Evolutionary conservation across 2,888 invertebrate species (phyloP).

Genomic region (Steromphala cineraria): DNA sequence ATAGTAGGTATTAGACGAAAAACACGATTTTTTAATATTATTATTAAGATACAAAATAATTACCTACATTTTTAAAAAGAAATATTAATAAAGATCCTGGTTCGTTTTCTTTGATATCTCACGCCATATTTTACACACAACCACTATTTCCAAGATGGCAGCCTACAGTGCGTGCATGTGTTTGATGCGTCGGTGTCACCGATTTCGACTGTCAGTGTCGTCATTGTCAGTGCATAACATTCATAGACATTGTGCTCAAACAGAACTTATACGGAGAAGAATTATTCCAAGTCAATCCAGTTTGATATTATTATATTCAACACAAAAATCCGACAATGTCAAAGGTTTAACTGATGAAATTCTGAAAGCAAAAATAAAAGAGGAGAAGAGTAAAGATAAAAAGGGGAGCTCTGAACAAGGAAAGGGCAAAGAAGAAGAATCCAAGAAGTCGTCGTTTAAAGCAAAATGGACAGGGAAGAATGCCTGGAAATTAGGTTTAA

Average conservation of each 20-base stretch:
- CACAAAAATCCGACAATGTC: constrained; percentile 16
- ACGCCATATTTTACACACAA: too few relatives aligned
- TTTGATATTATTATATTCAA: constrained; percentile 25
- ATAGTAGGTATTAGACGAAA: too few relatives aligned
- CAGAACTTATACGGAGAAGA: neutral
- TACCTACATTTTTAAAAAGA: too few relatives aligned
- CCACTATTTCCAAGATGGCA: constrained; percentile 28
- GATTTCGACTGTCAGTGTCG: neutral
- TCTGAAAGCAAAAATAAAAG: constrained; percentile 20
- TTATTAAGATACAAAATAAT: too few relatives aligned
- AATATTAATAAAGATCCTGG: too few relatives aligned
- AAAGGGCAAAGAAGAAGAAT: neutral
- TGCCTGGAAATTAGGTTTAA: constrained; percentile 67
- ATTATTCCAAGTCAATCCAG: neutral
- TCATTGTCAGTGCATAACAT: neutral
- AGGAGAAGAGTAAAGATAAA: neutral
- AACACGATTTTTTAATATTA: too few relatives aligned
- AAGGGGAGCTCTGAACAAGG: neutral
- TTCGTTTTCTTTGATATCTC: too few relatives aligned
- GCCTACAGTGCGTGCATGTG: constrained; percentile 37
- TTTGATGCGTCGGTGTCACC: constrained; percentile 7
- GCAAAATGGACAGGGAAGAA: constrained; percentile 62
- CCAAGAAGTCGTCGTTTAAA: constrained; percentile 19
- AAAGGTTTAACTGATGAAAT: constrained; percentile 35
- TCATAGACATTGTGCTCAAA: neutral